phyloP scores from a whole-genome alignment of 1,140 invertebrate genomes.

The Ostrea edulis region DNA sequence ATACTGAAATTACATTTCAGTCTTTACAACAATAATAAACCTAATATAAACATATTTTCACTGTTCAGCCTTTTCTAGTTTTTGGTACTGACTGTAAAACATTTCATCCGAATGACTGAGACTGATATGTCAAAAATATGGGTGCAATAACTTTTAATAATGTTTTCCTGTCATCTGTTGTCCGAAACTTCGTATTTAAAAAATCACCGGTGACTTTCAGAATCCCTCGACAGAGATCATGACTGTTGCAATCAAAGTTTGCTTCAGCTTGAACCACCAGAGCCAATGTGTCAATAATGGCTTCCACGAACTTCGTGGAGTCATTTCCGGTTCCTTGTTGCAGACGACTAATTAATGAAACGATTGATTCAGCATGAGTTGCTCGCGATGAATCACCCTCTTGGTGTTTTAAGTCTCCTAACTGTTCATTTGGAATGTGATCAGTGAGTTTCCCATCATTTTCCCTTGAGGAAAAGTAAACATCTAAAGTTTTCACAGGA shows the following conservation, averaged over 20 bases:
- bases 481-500: conserved; percentile 5
- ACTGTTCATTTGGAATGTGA: neutral
- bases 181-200: neutral
- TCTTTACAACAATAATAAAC: too few species aligned
- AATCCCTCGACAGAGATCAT: neutral
- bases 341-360: neutral
- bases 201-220: neutral
- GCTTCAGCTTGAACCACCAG: neutral
- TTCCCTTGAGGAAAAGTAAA: neutral
- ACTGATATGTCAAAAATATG: neutral
- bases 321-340: neutral
- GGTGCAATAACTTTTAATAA: neutral
- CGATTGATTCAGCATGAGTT: neutral
- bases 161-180: neutral
- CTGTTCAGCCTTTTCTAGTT: too few species aligned
- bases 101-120: neutral
- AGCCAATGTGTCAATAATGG: conserved; percentile 12
- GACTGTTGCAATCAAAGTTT: neutral
- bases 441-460: neutral
- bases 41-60: too few species aligned
- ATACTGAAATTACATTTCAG: too few species aligned
- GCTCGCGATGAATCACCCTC: neutral
- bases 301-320: neutral
- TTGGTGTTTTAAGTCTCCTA: conserved; percentile 4
- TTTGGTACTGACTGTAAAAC: neutral